phyloP scores from a whole-genome alignment of 30 jellyfish, hydroid and myxozoan genomes.

The Mastigias papua region DNA sequence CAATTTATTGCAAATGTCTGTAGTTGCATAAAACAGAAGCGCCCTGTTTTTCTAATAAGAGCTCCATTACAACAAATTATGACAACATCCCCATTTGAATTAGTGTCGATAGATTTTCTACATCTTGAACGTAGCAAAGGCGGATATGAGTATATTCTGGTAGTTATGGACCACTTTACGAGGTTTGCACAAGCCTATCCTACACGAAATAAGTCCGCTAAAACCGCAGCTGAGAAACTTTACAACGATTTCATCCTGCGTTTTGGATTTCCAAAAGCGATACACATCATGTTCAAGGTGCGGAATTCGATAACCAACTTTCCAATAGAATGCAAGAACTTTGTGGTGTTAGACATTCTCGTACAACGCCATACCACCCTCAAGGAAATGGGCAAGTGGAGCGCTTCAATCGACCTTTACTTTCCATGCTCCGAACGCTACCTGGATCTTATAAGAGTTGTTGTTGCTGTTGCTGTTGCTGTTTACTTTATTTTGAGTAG shows the following conservation, averaged over 20 bases:
- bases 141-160: slow-evolving; percentile 65
- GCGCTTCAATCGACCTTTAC: slow-evolving; percentile 41
- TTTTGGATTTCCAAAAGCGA: slow-evolving; percentile 61
- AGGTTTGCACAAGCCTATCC: slow-evolving; percentile 65
- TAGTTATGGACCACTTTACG: slow-evolving; percentile 54
- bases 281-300: slow-evolving; percentile 54
- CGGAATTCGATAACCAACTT: slow-evolving; percentile 58
- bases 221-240: slow-evolving; percentile 66
- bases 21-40: slow-evolving; percentile 28
- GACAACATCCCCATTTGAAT: slow-evolving; percentile 49
- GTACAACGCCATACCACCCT: slow-evolving; percentile 79
- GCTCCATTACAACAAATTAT: slow-evolving; percentile 51
- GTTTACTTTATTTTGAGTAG: no score
- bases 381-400: slow-evolving; percentile 61
- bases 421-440: slow-evolving; percentile 51
- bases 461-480: no score
- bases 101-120: slow-evolving; percentile 35
- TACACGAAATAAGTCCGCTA: slow-evolving; percentile 52
- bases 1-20: slow-evolving; percentile 10
- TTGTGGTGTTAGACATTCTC: slow-evolving; percentile 33
- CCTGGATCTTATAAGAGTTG: slow-evolving; percentile 52
- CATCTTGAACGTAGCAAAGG: slow-evolving; percentile 58
- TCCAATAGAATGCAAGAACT: slow-evolving; percentile 30
- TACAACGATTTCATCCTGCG: slow-evolving; percentile 57
- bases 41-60: slow-evolving; percentile 3